Percentiles rank a stretch among this genome's conserved stretches.
Conservation (phyloP, 1,140 invertebrate genomes). For the Maniola jurtina region DNA sequence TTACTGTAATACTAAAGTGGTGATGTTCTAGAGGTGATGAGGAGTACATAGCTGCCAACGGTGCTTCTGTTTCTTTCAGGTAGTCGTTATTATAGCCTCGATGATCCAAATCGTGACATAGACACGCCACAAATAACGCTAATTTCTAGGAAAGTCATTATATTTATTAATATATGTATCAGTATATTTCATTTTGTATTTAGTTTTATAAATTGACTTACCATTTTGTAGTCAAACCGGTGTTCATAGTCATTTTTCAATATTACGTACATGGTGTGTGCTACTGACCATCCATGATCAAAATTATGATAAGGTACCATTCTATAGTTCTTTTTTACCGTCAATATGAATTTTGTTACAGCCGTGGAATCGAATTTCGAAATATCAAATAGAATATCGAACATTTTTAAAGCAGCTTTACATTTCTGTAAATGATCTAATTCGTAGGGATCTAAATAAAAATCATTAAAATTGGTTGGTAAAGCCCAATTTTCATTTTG, state of each 20-base stretch:
- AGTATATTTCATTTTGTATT: too few relatives aligned
- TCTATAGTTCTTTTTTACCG: constrained; percentile 91
- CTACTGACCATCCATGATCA: constrained; percentile 91
- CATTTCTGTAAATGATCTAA: constrained; percentile 85
- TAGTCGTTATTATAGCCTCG: constrained; percentile 92
- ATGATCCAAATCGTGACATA: constrained; percentile 93
- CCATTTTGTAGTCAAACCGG: constrained; percentile 55
- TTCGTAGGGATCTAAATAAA: constrained; percentile 85
- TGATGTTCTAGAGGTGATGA: constrained; percentile 93
- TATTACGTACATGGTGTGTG: constrained; percentile 89
- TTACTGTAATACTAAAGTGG: constrained; percentile 93
- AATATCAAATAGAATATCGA: constrained; percentile 85
- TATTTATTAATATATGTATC: constrained; percentile 5
- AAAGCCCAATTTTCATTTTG: constrained; percentile 43
- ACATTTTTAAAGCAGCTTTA: constrained; percentile 87
- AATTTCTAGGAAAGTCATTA: constrained; percentile 80
- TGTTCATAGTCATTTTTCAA: constrained; percentile 78
- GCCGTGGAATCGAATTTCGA: constrained; percentile 81
- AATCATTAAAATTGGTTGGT: constrained; percentile 78
- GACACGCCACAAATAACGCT: constrained; percentile 86
- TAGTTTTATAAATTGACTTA: constrained; percentile 24
- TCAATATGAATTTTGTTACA: constrained; percentile 86
- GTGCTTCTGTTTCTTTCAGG: constrained; percentile 89
- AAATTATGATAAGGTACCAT: constrained; percentile 92
- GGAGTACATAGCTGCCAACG: constrained; percentile 89